These are phyloP conservation scores for Idris sp. DNA, from an alignment of 1,140 invertebrate genomes.

Conservation along the genomic window DNA sequence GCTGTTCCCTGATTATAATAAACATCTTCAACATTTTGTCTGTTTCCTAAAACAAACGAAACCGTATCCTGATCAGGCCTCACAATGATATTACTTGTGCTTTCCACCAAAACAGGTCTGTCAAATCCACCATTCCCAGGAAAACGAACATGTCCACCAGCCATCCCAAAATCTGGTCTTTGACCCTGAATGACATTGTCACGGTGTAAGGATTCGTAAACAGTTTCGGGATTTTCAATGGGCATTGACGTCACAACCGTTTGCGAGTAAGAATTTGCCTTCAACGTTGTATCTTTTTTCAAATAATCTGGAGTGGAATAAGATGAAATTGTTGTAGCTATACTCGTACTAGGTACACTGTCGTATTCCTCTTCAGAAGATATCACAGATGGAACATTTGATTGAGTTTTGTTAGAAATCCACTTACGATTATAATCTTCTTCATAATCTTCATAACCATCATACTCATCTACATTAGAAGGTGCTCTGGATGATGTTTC, in stretches of 20 bases:
- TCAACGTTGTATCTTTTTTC: slow-evolving; percentile 14
- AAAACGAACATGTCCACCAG: slow-evolving; percentile 44
- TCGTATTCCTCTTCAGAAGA: slow-evolving; percentile 10
- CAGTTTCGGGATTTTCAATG: slow-evolving; percentile 50
- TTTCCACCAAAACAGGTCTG: slow-evolving; percentile 71
- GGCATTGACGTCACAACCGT: slow-evolving; percentile 67
- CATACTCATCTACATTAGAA: slow-evolving; percentile 68
- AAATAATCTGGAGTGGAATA: slow-evolving; percentile 14
- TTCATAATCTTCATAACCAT: slow-evolving; percentile 67
- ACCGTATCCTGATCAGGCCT: slow-evolving; percentile 82
- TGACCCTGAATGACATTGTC: slow-evolving; percentile 62
- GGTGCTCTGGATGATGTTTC: slow-evolving; percentile 58
- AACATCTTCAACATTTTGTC: slow-evolving; percentile 80
- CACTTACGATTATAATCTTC: slow-evolving; percentile 50
- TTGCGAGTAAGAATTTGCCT: slow-evolving; percentile 16
- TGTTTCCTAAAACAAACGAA: slow-evolving; percentile 82
- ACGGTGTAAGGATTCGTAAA: slow-evolving; percentile 26
- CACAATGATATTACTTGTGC: slow-evolving; percentile 82
- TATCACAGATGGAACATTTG: neutral
- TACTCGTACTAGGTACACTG: no score
- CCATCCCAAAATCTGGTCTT: slow-evolving; percentile 25
- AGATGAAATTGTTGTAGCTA: neutral
- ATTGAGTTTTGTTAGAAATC: slow-evolving; percentile 34
- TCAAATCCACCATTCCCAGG: slow-evolving; percentile 44
- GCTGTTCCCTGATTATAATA: slow-evolving; percentile 75